Evolutionary conservation across 2,113 vertebrate species (phyloP), one percentile per base, ranked within the genome.

Genomic region (Scalopus aquaticus): DNA sequence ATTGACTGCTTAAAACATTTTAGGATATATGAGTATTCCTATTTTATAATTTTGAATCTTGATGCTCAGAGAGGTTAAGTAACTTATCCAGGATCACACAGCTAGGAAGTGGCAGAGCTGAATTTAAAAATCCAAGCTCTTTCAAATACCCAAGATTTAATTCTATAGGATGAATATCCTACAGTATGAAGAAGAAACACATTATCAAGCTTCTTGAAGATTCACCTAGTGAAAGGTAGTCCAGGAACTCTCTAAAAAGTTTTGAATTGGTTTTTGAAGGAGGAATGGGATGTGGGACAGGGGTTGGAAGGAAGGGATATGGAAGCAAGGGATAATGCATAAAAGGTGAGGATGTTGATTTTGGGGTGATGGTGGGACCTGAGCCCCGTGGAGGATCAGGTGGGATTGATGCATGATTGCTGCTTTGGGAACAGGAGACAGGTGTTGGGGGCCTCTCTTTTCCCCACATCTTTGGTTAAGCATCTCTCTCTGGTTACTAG

Each of bases 21-120:
- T 37, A 37, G 19, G 58, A 37, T 51, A 26, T 54, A 24, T 62
- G 17, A 32, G 3, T 44, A 83, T 74, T 93, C 84, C 49, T 32
- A n/a, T 69, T 88, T 85, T 37, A 39, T 67, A 74, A 69, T 81
- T 91, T 78, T 28, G 26, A 56, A 64, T 32, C 26, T 22, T 70
- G 56, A 60, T 62, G 35, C 60, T 93, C 51, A 93, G 87, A 91
- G 46, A 81, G 10, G 26, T 58, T 70, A 80, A 91, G 83, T 37
- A 54, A 77, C 35, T 88, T 88, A 39, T 9, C 46, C 49, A 67
- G 77, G 73, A 54, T 73, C n/a, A 35, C 46, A 73, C 62, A 76
- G 74, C 26, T 28, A 37, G 46, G 58, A 39, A 56, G 28, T 42
- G 37, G 49, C 8, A n/a, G 83, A 80, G n/a, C 17, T 86, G 35